These are phyloP conservation scores for Dysdera silvatica DNA, from an alignment of 1,140 invertebrate species.

Conservation along the genomic window DNA sequence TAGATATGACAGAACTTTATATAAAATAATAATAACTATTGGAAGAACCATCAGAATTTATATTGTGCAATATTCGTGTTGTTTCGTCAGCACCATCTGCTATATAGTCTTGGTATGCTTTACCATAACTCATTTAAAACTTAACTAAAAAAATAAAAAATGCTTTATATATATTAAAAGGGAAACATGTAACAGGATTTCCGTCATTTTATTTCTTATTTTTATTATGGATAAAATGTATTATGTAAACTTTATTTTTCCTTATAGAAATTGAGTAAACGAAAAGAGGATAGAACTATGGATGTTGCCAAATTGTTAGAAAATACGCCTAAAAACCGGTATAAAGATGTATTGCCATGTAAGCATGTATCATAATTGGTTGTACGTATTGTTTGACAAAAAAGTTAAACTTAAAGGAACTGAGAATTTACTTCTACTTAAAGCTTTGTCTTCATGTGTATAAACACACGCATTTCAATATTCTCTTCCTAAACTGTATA, in stretches of 20 bases:
- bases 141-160: too few species aligned
- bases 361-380: conserved; percentile 46
- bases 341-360: conserved; percentile 96
- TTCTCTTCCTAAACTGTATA: too few species aligned
- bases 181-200: too few species aligned
- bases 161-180: too few species aligned
- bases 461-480: too few species aligned
- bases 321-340: conserved; percentile 89
- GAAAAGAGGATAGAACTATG: conserved; percentile 74
- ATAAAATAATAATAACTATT: too few species aligned
- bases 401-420: conserved; percentile 82
- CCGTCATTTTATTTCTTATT: background rate
- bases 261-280: conserved; percentile 64
- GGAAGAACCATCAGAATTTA: too few species aligned
- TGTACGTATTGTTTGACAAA: background rate
- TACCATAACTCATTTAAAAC: too few species aligned
- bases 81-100: too few species aligned
- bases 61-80: too few species aligned
- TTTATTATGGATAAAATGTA: background rate
- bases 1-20: too few species aligned
- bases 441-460: conserved; percentile 68
- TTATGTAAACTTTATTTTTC: conserved; percentile 12
- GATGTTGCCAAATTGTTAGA: conserved; percentile 66
- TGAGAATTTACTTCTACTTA: conserved; percentile 75
- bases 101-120: too few species aligned